A percentile compares a stretch with the other conserved stretches of the same genome.
Evolutionary conservation across 2,888 invertebrate species (phyloP).

Genomic region (Margaritifera margaritifera): DNA sequence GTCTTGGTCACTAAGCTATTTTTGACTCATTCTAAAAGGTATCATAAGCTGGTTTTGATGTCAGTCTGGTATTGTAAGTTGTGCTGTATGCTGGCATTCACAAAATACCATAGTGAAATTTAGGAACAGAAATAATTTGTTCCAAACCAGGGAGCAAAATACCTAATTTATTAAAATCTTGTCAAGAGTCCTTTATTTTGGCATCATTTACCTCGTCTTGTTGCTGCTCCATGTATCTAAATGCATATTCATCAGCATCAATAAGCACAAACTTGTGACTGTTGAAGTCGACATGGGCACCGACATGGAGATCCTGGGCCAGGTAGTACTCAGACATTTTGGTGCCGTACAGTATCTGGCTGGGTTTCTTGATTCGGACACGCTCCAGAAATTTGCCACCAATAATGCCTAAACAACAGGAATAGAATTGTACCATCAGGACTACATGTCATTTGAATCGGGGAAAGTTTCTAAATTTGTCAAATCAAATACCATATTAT

Average conservation of each 20-base stretch:
- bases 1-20: no score
- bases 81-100: no score
- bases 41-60: no score
- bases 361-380: slow-evolving; percentile 74
- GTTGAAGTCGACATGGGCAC: slow-evolving; percentile 69
- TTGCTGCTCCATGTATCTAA: slow-evolving; percentile 84
- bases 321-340: slow-evolving; percentile 70
- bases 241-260: slow-evolving; percentile 73
- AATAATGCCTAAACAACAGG: slow-evolving; percentile 66
- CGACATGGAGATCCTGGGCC: slow-evolving; percentile 69
- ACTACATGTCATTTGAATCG: no score
- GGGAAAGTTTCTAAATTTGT: no score
- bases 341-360: slow-evolving; percentile 76
- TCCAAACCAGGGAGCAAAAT: neutral
- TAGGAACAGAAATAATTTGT: neutral
- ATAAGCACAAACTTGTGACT: slow-evolving; percentile 68
- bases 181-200: neutral
- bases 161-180: neutral
- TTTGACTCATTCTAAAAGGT: no score
- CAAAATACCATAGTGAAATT: no score
- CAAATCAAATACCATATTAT: no score
- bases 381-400: slow-evolving; percentile 73
- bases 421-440: neutral
- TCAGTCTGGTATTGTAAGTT: no score
- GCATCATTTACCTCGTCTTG: slow-evolving; percentile 78